These are phyloP conservation scores for Bellardia bayeri DNA, from an alignment of 2,888 invertebrate species.

Conservation along the genomic window DNA sequence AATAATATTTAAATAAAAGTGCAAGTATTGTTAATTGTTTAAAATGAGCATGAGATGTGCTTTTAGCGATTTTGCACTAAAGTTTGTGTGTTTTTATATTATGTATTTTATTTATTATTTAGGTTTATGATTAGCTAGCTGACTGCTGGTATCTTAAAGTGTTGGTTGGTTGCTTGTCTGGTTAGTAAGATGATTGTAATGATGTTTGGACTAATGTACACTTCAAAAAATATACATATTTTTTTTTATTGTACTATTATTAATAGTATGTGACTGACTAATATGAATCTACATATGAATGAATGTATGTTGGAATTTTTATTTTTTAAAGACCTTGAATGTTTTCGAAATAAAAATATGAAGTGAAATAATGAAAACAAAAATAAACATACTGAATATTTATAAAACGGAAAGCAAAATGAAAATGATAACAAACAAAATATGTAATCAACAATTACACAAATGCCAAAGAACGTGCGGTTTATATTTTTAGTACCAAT, in stretches of 20 bases:
- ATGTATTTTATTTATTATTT: too few relatives aligned
- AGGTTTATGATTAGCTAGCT: neutral
- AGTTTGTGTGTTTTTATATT: neutral
- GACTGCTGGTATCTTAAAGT: neutral
- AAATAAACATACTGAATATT: neutral
- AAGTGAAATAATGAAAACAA: neutral
- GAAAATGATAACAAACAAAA: neutral
- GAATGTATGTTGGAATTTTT: constrained; percentile 24
- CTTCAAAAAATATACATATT: neutral
- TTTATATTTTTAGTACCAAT: constrained; percentile 35
- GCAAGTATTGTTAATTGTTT: constrained; percentile 45
- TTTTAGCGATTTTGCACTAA: constrained; percentile 5
- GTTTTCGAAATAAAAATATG: constrained; percentile 26
- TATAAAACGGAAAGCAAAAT: constrained; percentile 17
- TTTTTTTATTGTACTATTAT: neutral
- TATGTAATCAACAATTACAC: neutral
- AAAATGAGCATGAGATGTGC: constrained; percentile 3
- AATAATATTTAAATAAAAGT: constrained; percentile 52
- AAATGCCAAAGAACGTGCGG: constrained; percentile 35
- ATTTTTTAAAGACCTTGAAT: constrained; percentile 56
- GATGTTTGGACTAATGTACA: constrained; percentile 1
- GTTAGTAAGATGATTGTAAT: constrained; percentile 4
- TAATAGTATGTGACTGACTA: neutral
- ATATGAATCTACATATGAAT: constrained; percentile 28
- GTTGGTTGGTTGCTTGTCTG: neutral